A percentile compares a stretch with the other conserved stretches of the same genome.
Evolutionary conservation across 2,113 vertebrate genomes (phyloP).

Genomic region (Microcebus griseorufus): DNA sequence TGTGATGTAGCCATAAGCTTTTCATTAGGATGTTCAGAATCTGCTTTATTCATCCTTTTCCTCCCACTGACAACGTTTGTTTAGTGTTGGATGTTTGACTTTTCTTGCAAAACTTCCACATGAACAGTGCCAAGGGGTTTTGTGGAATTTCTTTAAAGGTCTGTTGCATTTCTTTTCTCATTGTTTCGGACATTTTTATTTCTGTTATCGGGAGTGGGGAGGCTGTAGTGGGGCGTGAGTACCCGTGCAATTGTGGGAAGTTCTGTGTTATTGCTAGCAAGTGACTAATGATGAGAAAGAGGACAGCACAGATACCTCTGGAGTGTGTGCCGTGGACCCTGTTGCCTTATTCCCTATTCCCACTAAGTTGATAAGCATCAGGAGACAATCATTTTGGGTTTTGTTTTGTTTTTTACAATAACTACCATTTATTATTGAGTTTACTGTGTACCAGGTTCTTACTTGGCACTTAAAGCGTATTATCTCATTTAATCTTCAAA

Average conservation of each 20-base stretch:
- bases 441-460: background rate
- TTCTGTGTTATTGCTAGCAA: background rate
- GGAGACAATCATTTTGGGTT: background rate
- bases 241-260: background rate
- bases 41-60: background rate
- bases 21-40: background rate
- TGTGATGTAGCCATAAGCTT: background rate
- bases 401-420: background rate
- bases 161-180: background rate
- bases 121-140: background rate
- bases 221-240: background rate
- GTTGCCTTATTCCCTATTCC: background rate
- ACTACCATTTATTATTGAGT: background rate
- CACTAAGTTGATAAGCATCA: background rate
- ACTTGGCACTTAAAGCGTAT: background rate
- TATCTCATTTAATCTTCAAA: slow-evolving; percentile 39
- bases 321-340: background rate
- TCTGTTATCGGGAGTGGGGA: background rate
- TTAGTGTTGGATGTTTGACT: background rate
- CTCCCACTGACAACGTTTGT: background rate
- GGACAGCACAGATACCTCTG: background rate
- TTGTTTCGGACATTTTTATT: background rate
- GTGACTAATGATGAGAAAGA: background rate
- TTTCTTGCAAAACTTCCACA: background rate
- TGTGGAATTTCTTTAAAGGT: slow-evolving; percentile 12